Evolutionary conservation across 2,113 vertebrate species (phyloP).

Genomic region (Symphodus melops): DNA sequence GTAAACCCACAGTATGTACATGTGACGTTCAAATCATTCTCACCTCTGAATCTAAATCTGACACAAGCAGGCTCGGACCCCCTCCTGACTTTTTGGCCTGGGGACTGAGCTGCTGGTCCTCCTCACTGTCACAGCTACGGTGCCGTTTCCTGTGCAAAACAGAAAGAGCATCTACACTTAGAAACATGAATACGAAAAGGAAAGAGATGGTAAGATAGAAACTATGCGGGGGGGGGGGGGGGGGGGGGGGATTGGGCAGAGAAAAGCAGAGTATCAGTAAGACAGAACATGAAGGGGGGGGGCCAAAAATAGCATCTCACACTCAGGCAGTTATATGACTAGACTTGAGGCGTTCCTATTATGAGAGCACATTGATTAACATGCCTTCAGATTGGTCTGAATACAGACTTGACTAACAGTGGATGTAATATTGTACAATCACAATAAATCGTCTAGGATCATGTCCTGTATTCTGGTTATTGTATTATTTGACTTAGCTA

Average conservation of each 20-base stretch:
- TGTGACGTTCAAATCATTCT: conserved; percentile 15
- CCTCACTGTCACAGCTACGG: conserved; percentile 89
- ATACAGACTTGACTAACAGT: neutral
- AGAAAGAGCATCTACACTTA: neutral
- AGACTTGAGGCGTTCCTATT: conserved; percentile 42
- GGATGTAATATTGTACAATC: neutral
- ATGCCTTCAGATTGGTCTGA: conserved; percentile 5
- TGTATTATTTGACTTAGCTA: neutral
- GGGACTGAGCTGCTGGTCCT: conserved; percentile 83
- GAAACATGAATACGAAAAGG: neutral
- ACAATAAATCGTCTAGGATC: neutral
- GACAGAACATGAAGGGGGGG: conserved; percentile 48
- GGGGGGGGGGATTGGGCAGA: neutral
- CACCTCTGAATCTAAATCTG: conserved; percentile 93
- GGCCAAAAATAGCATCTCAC: conserved; percentile 72
- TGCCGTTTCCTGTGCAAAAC: conserved; percentile 89
- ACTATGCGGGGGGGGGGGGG: conserved; percentile 20
- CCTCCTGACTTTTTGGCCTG: conserved; percentile 90
- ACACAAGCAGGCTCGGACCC: conserved; percentile 85
- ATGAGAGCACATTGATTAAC: conserved; percentile 35
- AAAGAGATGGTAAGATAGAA: conserved; percentile 26
- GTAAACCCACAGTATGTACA: neutral
- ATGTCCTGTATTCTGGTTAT: too few relatives aligned
- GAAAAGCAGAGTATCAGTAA: conserved; percentile 33
- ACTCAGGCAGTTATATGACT: conserved; percentile 57